Conservation (phyloP, 2,113 vertebrate genomes). For the Carettochelys insculpta region DNA sequence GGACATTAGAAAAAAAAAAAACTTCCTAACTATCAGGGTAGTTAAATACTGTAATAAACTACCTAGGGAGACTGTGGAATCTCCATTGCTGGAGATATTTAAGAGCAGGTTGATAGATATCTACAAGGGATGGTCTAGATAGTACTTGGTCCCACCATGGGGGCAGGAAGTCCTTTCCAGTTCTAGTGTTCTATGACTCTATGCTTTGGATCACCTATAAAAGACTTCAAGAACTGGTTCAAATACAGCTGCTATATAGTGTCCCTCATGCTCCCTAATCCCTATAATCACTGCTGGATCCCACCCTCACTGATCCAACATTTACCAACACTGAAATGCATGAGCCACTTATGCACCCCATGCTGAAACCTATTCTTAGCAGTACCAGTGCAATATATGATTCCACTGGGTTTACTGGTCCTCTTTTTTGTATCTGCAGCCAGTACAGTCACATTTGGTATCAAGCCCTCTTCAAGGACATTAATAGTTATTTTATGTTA, state of each 20-base stretch:
- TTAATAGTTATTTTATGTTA: neutral
- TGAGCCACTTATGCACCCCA: slow-evolving; percentile 12
- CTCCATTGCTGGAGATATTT: too few relatives aligned
- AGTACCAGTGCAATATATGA: neutral
- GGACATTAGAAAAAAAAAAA: too few relatives aligned
- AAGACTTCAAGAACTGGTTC: neutral
- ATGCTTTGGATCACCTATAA: neutral
- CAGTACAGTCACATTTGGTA: slow-evolving; percentile 18
- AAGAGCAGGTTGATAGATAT: too few relatives aligned
- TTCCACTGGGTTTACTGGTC: neutral
- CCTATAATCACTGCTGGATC: fast-evolving
- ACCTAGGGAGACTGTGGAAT: too few relatives aligned
- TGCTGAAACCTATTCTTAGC: slow-evolving; percentile 17
- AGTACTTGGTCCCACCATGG: too few relatives aligned
- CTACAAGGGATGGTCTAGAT: too few relatives aligned
- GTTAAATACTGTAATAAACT: too few relatives aligned
- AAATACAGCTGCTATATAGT: slow-evolving; percentile 13
- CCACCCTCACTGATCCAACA: slow-evolving; percentile 1
- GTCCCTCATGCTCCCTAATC: slow-evolving; percentile 33
- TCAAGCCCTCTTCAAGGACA: neutral
- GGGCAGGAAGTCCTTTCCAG: too few relatives aligned
- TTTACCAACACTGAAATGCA: slow-evolving; percentile 20
- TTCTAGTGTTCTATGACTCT: too few relatives aligned
- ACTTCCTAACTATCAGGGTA: too few relatives aligned
- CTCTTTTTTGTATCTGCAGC: slow-evolving; percentile 9